Conservation (phyloP, 2,797 vertebrate genomes). For the Helarctos malayanus region DNA sequence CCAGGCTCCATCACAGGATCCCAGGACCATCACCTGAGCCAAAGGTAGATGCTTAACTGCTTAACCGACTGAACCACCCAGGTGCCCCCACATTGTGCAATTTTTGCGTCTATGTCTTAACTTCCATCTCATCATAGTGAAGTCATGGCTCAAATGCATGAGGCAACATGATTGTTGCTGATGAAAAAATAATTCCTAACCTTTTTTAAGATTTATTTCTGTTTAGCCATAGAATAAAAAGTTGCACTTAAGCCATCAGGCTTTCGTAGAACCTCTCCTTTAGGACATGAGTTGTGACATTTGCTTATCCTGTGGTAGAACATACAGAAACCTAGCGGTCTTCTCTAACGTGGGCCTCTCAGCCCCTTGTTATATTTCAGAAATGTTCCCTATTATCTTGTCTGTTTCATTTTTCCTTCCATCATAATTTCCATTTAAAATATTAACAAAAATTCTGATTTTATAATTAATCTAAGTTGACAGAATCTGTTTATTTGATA, state of each 20-base stretch:
- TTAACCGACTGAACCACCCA: too few species aligned
- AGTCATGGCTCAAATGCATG: neutral
- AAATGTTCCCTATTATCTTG: neutral
- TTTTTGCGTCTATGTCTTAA: neutral
- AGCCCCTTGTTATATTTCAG: neutral
- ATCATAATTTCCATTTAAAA: neutral
- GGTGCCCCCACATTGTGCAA: neutral
- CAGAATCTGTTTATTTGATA: neutral
- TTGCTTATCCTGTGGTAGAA: neutral
- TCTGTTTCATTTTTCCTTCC: neutral
- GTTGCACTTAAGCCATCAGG: neutral
- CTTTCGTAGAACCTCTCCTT: neutral
- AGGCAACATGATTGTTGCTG: slow-evolving; percentile 11
- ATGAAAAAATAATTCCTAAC: neutral
- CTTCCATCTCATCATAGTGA: neutral
- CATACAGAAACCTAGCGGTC: neutral
- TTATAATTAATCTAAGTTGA: neutral
- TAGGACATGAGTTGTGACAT: neutral
- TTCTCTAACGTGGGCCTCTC: neutral
- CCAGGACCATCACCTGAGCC: too few species aligned
- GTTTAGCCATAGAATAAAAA: neutral
- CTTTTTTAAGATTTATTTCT: neutral
- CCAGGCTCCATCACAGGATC: too few species aligned
- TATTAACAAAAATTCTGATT: neutral
- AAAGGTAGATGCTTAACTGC: too few species aligned